Conservation (phyloP, 2,113 vertebrate species). For the Engraulis encrasicolus region DNA sequence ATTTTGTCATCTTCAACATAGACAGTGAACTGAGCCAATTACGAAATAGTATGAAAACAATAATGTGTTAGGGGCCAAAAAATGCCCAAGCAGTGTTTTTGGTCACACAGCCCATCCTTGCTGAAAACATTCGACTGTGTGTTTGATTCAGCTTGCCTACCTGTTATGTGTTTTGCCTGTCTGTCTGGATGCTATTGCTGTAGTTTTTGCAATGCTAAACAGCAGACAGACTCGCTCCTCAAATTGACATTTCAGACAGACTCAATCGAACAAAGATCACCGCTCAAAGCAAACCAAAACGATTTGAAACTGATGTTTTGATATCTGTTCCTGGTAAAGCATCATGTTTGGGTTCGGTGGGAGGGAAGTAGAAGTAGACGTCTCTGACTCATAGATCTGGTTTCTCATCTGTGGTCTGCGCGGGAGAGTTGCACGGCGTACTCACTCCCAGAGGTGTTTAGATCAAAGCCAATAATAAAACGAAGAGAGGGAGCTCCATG, state of each 20-base stretch:
- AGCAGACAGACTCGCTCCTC: too few species aligned
- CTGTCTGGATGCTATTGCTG: background rate
- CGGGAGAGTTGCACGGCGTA: background rate
- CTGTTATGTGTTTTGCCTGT: too few species aligned
- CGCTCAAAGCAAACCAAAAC: background rate
- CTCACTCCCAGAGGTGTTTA: background rate
- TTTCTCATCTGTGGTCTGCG: slow-evolving; percentile 1
- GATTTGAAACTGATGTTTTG: background rate
- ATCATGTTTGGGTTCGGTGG: background rate
- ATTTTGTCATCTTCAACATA: too few species aligned
- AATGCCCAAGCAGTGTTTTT: too few species aligned
- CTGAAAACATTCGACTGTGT: background rate
- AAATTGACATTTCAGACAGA: background rate
- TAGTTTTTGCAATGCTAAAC: background rate
- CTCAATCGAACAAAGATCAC: background rate
- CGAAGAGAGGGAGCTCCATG: background rate
- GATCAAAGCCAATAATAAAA: background rate
- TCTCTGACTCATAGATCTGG: slow-evolving; percentile 9
- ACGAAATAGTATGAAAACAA: too few species aligned
- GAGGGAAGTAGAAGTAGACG: background rate
- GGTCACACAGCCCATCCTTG: too few species aligned
- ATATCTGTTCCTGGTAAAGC: background rate
- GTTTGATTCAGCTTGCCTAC: background rate
- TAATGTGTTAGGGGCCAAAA: too few species aligned
- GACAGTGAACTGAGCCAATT: too few species aligned